Percentiles rank a stretch among this genome's conserved stretches.
phyloP scores from a whole-genome alignment of 2,113 vertebrate genomes.

The Oceanites oceanicus region DNA sequence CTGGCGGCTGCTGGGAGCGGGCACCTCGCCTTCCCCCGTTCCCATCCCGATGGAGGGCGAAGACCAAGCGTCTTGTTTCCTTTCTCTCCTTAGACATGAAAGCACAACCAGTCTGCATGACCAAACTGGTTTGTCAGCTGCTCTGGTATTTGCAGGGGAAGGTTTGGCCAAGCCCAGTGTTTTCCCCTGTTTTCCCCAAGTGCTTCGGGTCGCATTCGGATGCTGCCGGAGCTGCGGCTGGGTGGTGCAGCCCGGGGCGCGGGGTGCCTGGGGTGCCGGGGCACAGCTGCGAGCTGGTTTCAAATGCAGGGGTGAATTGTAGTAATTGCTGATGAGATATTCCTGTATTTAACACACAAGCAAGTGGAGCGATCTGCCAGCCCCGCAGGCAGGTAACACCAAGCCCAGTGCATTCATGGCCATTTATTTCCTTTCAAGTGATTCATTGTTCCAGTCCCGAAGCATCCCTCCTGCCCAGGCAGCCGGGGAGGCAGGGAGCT shows the following conservation, averaged over 20 bases:
- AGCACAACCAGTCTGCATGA: not conserved
- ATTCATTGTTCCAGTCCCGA: not conserved
- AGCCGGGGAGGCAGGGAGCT: not conserved
- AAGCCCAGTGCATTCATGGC: too few species aligned
- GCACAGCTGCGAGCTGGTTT: not conserved
- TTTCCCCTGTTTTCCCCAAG: not conserved
- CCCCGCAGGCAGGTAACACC: not conserved
- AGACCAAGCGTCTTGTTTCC: not conserved
- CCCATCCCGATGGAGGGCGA: not conserved
- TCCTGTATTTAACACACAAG: too few species aligned
- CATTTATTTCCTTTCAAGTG: not conserved
- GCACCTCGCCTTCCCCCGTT: not conserved
- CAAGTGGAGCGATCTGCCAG: not conserved
- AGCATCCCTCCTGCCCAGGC: not conserved
- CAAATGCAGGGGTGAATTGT: rapidly evolving
- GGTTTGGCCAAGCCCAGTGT: not conserved
- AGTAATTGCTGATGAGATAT: not conserved
- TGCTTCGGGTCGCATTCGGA: rapidly evolving
- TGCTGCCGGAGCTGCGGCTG: not conserved
- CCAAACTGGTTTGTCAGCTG: not conserved
- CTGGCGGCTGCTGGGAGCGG: not conserved
- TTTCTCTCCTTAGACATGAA: not conserved
- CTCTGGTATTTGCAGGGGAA: not conserved
- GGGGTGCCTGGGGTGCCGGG: not conserved
- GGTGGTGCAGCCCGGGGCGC: rapidly evolving